Percentiles rank a stretch among this genome's conserved stretches.
These are phyloP conservation scores for Masnerella sp. DNA, from an alignment of 2,888 invertebrate species.

Conservation along the genomic window DNA sequence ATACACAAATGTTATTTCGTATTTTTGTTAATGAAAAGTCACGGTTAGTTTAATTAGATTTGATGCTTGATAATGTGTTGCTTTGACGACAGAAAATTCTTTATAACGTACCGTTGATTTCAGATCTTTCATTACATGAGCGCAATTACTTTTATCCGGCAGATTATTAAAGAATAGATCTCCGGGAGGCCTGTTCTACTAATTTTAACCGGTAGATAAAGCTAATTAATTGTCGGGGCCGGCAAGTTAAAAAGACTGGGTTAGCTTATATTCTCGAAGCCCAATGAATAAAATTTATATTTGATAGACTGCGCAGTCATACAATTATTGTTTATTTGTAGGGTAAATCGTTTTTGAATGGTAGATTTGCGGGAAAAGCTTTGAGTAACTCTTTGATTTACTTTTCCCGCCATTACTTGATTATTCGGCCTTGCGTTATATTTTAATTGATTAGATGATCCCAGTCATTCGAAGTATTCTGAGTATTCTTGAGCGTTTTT, in stretches of 20 bases:
- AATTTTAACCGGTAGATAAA: conserved; percentile 36
- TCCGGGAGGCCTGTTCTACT: conserved; percentile 23
- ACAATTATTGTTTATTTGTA: conserved; percentile 28
- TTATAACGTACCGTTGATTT: conserved; percentile 3
- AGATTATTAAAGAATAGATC: conserved; percentile 40
- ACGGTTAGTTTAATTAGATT: no score
- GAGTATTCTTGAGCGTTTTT: conserved; percentile 6
- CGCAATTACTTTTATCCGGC: conserved; percentile 38
- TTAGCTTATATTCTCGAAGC: conserved; percentile 4
- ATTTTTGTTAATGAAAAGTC: no score
- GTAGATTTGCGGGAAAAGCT: conserved; percentile 3
- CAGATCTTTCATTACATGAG: conserved; percentile 4
- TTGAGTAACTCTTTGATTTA: conserved; percentile 4
- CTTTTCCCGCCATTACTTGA: conserved; percentile 2
- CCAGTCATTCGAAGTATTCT: conserved; percentile 1
- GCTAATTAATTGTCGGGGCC: conserved; percentile 26
- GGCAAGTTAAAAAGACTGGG: conserved; percentile 10
- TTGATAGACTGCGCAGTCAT: neutral
- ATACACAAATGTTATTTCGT: no score
- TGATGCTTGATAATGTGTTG: no score
- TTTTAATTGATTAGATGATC: conserved; percentile 21
- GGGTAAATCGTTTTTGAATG: conserved; percentile 4
- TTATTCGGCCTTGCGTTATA: conserved; percentile 21
- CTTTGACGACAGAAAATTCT: conserved; percentile 4
- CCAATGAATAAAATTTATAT: conserved; percentile 19